These are phyloP conservation scores for Clarias magur DNA, from an alignment of 2,113 vertebrate species.

Conservation along the genomic window DNA sequence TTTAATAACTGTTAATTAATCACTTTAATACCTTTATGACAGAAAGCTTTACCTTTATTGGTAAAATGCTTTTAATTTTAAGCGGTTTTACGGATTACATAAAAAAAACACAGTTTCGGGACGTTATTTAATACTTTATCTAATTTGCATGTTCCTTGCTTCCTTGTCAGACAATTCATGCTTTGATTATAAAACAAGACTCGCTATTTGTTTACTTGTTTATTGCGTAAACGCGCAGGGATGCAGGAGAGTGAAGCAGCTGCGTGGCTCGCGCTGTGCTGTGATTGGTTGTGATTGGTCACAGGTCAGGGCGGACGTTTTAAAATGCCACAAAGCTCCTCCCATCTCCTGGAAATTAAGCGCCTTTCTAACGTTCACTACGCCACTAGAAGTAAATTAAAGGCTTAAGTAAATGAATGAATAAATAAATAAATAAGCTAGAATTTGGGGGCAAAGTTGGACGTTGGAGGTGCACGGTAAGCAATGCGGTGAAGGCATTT, in stretches of 20 bases:
- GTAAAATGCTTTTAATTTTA: no score
- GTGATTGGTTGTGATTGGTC: conserved; percentile 11
- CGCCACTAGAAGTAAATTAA: background rate
- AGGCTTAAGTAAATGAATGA: background rate
- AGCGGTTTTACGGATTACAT: no score
- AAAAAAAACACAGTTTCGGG: background rate
- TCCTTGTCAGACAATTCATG: background rate
- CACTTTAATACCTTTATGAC: no score
- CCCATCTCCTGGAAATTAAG: no score
- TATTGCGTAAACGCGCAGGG: background rate
- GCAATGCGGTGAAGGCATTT: background rate
- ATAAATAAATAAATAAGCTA: background rate
- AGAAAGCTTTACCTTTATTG: no score
- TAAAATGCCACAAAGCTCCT: background rate
- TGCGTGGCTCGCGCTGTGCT: background rate
- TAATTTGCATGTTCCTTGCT: background rate
- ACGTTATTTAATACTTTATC: background rate
- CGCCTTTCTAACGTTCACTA: background rate
- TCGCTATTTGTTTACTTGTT: background rate
- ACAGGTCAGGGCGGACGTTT: conserved; percentile 2
- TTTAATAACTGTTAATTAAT: no score
- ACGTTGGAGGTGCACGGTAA: background rate
- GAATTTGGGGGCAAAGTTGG: no score
- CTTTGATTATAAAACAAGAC: background rate
- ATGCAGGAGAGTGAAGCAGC: background rate